Base-by-base conservation (phyloP, 2,888 invertebrate species). In the Galerucella pusilla region DNA sequence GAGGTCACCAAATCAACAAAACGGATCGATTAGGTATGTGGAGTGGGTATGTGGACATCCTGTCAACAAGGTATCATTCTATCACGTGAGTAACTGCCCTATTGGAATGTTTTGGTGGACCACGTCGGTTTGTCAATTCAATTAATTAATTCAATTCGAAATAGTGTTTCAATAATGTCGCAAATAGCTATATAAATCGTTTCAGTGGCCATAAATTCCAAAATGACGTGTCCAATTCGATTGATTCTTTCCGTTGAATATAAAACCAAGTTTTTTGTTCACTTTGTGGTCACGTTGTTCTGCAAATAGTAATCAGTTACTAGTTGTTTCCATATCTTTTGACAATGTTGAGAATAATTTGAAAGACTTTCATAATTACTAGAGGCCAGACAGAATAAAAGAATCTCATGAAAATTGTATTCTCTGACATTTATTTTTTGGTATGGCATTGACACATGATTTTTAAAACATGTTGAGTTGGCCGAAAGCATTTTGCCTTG, bases 81-180 rank as follows among this genome's bases (percentile, higher is more conserved):
- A 46, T 69, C 45, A 64, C 45, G 59, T 70, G 49, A 66, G 59
- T 59, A 49, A 66, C 64, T 70, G 42, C 70, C 65, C 70, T 57
- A 66, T 74, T 66, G 63, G 68, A 74, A 69, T 70, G 61, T 54
- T 70, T 61, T 70, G 45, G 54, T 60, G 46, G 20, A 60, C 52
- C 65, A 61, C 63, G 45, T 60, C 66, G 66, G 66, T 66, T 46
- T 71, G 69, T 60, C 74, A 71, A 71, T 74, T 67, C 67, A 74
- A 71, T 71, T 74, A 74, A 74, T 74, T 67, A 74, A 74, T 67
- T 66, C 74, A 71, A 69, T 71, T 67, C 67, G 74, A 74, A 71
- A 67, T 71, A 74, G 74, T 65, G 71, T 54, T 25, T 63, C 71
- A 74, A 70, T 74, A 74, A 71, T 74, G 74, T 74, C 45, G 74